Base-by-base conservation (phyloP, 2,888 invertebrate genomes). In the Megalurothrips usitatus region DNA sequence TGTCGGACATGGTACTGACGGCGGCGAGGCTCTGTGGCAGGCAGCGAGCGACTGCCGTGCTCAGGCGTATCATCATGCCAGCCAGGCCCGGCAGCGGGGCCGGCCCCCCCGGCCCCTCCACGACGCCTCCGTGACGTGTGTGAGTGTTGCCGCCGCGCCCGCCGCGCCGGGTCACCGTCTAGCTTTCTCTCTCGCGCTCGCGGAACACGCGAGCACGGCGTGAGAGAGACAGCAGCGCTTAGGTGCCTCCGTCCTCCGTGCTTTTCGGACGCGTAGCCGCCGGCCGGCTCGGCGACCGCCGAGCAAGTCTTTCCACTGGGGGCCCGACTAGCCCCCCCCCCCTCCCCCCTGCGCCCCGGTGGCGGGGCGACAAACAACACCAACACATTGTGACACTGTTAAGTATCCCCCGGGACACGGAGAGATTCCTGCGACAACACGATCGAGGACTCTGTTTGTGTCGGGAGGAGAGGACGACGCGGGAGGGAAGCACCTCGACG, bases 1-100 rank as follows among this genome's bases (percentile, higher is more conserved):
- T 82, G 17, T 81, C 26, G 28, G 81, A 80, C 82, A 82, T 82
- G 26, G 58, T 34, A 10, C 34, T 23, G 75, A 17, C 58, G 58
- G 0, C 26, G 68, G 23, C 6, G 68, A 26, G 68, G 26, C 68
- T 8, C 23, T n/a, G 23, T 12, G 26, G 68, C 68, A 17, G 58
- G 68, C 68, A 26, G 68, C 68, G 10, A 17, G 1, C 26, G 9
- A 75, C 68, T 68, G 23, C 68, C 23, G 68, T 26, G 23, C 26
- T 75, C 26, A 23, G 68, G 26, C 68, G 68, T 26, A 26, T 75
- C 68, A 26, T 75, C 68, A 75, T 26, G 68, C 68, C 68, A 23
- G 68, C 4, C 68, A 3, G 23, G 68, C 68, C 68, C 1, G 34
- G 34, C 68, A 26, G 68, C 26, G 23, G 26, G 6, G 10, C 68